Evolutionary conservation across 2,888 invertebrate genomes (phyloP).

Genomic region (Oxystoma pomonae): DNA sequence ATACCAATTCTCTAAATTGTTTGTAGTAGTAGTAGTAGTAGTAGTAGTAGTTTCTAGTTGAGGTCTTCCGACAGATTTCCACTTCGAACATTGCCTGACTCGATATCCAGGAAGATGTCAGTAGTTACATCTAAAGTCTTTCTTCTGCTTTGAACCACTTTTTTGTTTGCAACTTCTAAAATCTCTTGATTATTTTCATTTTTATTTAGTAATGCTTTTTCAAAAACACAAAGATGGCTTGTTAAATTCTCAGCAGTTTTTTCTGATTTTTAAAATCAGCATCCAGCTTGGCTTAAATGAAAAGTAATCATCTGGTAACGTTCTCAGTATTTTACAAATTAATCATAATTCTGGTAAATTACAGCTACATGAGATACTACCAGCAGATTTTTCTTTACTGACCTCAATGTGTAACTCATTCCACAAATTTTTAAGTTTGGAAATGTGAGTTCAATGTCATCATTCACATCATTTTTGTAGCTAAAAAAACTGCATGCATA

Average conservation of each 20-base stretch:
- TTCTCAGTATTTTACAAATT: background rate
- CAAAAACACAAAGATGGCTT: background rate
- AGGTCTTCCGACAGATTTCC: background rate
- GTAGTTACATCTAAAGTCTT: background rate
- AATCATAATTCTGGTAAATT: background rate
- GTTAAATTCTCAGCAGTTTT: slow-evolving; percentile 5
- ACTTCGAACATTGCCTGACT: background rate
- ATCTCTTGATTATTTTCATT: background rate
- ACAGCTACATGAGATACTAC: too few species aligned
- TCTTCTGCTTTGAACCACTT: background rate
- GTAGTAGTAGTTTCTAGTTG: background rate
- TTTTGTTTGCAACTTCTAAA: background rate
- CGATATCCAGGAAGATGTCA: background rate
- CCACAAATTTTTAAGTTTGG: background rate
- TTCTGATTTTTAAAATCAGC: background rate
- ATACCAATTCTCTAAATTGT: background rate
- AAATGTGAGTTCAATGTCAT: too few species aligned
- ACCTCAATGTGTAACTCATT: background rate
- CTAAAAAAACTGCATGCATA: background rate
- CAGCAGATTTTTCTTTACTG: too few species aligned
- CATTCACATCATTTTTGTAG: too few species aligned
- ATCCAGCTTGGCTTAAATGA: background rate
- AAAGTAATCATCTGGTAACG: background rate
- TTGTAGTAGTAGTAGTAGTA: background rate
- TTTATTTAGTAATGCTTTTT: background rate